Percentiles rank a stretch among this genome's conserved stretches.
Conservation (phyloP, 2,113 vertebrate species). For the Nanger granti region DNA sequence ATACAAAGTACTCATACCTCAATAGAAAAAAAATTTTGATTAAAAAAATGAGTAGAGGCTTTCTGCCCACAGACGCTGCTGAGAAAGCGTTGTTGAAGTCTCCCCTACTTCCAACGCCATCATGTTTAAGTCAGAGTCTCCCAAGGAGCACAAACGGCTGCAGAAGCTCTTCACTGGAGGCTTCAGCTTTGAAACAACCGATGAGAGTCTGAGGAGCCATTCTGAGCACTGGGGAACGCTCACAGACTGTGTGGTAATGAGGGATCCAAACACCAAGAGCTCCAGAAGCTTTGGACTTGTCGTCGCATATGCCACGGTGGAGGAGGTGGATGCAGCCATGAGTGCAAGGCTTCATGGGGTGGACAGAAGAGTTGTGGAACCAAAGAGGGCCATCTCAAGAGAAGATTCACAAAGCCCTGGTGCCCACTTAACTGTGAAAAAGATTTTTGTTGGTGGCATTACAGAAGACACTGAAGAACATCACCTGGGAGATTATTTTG, state of each 20-base stretch:
- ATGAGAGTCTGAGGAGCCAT: not conserved
- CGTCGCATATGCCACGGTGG: rapidly evolving
- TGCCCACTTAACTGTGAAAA: not conserved
- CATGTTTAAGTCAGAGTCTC: not conserved
- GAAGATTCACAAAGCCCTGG: not conserved
- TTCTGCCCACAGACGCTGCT: rapidly evolving
- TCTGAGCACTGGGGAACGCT: not conserved
- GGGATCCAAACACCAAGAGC: not conserved
- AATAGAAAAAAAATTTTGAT: not conserved
- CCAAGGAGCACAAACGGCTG: not conserved
- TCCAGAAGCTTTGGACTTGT: not conserved
- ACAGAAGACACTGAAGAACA: not conserved
- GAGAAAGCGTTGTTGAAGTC: not conserved
- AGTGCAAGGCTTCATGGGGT: rapidly evolving
- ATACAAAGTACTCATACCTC: not conserved
- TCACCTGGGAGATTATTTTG: not conserved
- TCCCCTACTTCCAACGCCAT: not conserved
- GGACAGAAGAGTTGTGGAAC: not conserved
- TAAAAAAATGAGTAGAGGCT: not conserved
- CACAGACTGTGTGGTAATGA: not conserved
- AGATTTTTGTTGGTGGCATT: not conserved
- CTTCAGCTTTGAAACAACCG: rapidly evolving
- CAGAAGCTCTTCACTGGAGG: not conserved
- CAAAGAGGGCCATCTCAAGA: not conserved
- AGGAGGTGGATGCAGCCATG: not conserved